Conservation (phyloP, 2,888 invertebrate species). For the Tiphia femorata region DNA sequence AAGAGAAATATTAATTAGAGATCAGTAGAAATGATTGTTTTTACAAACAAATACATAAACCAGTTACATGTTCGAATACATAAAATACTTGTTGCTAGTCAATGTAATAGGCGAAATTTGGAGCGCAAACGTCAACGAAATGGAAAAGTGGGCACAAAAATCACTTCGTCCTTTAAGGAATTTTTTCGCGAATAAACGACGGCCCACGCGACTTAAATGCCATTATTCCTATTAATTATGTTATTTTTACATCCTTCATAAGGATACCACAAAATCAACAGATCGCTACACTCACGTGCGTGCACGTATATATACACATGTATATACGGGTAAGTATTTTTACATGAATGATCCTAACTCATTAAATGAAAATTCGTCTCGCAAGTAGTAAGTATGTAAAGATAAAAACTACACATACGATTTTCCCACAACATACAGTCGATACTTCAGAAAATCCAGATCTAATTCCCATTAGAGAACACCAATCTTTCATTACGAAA, state of each 20-base stretch:
- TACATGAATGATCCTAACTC: slow-evolving; percentile 29
- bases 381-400: slow-evolving; percentile 38
- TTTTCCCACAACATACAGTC: slow-evolving; percentile 23
- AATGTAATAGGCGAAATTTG: no score
- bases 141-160: slow-evolving; percentile 52
- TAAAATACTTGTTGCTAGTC: no score
- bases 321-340: slow-evolving; percentile 20
- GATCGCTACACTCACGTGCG: slow-evolving; percentile 38
- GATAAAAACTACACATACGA: slow-evolving; percentile 41
- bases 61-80: no score
- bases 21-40: no score
- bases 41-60: no score
- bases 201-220: slow-evolving; percentile 49
- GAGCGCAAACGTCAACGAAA: no score
- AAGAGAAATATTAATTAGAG: no score
- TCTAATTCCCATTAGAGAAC: no score
- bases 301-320: slow-evolving; percentile 23
- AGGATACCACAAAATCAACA: slow-evolving; percentile 53
- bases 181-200: slow-evolving; percentile 38
- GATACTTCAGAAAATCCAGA: no score
- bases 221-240: slow-evolving; percentile 45
- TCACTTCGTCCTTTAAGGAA: slow-evolving; percentile 36
- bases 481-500: no score
- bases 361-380: slow-evolving; percentile 27
- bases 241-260: slow-evolving; percentile 62